Percentiles rank a stretch among this genome's conserved stretches.
Conservation (phyloP, 2,113 vertebrate species). For the Circaetus gallicus region DNA sequence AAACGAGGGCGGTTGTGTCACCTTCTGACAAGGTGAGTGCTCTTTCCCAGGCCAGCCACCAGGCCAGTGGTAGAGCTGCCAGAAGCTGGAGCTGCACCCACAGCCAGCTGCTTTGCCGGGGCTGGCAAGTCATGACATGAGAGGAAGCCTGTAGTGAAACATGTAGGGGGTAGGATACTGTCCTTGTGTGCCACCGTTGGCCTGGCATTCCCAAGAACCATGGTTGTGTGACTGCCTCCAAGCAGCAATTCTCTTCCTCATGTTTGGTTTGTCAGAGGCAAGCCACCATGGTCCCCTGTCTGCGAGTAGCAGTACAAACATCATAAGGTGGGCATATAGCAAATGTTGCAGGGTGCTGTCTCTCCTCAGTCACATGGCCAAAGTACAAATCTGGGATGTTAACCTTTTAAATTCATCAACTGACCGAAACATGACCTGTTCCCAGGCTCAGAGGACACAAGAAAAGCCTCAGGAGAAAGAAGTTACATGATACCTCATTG, state of each 20-base stretch:
- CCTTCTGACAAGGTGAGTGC: no score
- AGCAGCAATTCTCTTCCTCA: not conserved
- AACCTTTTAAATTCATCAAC: not conserved
- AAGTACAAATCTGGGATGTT: not conserved
- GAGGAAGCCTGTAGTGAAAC: not conserved
- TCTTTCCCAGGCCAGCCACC: not conserved
- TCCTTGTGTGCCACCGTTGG: not conserved
- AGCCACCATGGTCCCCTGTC: fast-evolving
- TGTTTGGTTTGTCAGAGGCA: not conserved
- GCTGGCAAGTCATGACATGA: not conserved
- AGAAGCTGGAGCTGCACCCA: not conserved
- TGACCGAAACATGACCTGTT: not conserved
- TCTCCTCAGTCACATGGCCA: not conserved
- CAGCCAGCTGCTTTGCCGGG: not conserved
- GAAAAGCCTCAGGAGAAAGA: not conserved
- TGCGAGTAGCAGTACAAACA: not conserved
- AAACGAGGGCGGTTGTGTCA: not conserved
- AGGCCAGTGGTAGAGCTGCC: not conserved
- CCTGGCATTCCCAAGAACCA: not conserved
- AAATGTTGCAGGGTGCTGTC: not conserved
- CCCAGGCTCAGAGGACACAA: not conserved
- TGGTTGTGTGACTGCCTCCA: not conserved
- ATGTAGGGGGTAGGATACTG: not conserved
- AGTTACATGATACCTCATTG: not conserved
- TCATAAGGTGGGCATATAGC: not conserved